These are phyloP conservation scores for Laterallus jamaicensis DNA, from an alignment of 2,113 vertebrate species.

Conservation along the genomic window DNA sequence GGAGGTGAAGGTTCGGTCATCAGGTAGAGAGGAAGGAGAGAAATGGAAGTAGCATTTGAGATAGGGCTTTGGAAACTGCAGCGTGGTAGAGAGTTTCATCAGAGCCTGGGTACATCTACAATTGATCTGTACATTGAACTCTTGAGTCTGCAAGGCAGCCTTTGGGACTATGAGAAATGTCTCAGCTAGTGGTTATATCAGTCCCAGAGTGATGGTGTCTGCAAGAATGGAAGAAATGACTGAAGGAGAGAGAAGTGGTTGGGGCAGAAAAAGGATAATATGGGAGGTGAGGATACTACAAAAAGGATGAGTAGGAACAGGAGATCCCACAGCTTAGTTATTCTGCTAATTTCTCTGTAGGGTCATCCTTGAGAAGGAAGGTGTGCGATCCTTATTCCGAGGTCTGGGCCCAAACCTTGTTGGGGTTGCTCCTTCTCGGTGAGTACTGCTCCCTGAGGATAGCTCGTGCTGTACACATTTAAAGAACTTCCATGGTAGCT, in stretches of 20 bases:
- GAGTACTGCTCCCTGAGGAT: neutral
- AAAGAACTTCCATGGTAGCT: neutral
- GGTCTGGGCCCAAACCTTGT: conserved; percentile 70
- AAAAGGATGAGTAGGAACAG: neutral
- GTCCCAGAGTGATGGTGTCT: neutral
- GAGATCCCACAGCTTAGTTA: neutral
- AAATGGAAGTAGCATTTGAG: neutral
- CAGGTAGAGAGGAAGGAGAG: neutral
- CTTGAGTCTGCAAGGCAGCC: neutral
- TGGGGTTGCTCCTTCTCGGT: conserved; percentile 73
- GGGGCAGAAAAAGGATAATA: neutral
- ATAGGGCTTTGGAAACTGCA: neutral
- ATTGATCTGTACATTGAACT: neutral
- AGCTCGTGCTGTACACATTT: neutral
- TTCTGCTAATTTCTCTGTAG: conserved; percentile 2
- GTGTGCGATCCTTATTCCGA: conserved; percentile 60
- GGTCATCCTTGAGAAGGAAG: conserved; percentile 71
- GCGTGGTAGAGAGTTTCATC: neutral
- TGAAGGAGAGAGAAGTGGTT: neutral
- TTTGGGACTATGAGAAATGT: neutral
- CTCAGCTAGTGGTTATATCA: neutral
- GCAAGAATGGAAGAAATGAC: neutral
- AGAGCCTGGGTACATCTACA: neutral
- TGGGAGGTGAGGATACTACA: neutral
- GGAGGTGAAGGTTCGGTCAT: neutral